phyloP scores from a whole-genome alignment of 1,140 invertebrate genomes.

The Choristoneura fumiferana region DNA sequence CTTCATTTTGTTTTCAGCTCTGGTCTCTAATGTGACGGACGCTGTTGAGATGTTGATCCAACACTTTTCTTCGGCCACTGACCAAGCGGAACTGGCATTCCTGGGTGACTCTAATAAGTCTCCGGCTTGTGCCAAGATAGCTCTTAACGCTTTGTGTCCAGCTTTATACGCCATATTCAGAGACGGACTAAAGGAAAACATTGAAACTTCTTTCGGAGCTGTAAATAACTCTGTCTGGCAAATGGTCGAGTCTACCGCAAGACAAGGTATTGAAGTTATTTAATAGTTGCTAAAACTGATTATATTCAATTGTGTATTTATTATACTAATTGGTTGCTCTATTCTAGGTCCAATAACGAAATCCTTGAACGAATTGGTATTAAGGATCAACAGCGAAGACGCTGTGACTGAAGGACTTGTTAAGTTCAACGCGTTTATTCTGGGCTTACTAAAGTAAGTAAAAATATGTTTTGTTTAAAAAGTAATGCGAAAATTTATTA shows the following conservation, averaged over 20 bases:
- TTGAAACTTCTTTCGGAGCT: constrained; percentile 92
- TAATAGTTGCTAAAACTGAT: constrained; percentile 2
- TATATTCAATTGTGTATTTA: too few relatives aligned
- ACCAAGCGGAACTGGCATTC: constrained; percentile 78
- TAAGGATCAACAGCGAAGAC: constrained; percentile 91
- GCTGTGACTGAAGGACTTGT: constrained; percentile 90
- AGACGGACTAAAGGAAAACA: constrained; percentile 88
- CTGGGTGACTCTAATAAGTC: constrained; percentile 79
- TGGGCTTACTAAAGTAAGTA: constrained; percentile 93
- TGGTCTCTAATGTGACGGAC: constrained; percentile 83
- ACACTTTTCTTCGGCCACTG: constrained; percentile 79
- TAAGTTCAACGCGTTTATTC: constrained; percentile 94
- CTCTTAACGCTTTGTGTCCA: constrained; percentile 87
- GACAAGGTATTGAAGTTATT: constrained; percentile 81
- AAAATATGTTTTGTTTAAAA: constrained; percentile 35
- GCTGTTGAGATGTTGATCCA: constrained; percentile 83
- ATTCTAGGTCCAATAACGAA: constrained; percentile 86
- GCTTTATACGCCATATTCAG: constrained; percentile 90
- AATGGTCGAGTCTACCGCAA: constrained; percentile 91
- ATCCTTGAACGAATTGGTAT: constrained; percentile 91
- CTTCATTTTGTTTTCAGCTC: constrained; percentile 66
- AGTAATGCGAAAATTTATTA: constrained; percentile 1
- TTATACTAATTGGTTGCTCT: too few relatives aligned
- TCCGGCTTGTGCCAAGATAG: constrained; percentile 83
- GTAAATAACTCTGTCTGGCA: constrained; percentile 94